phyloP scores from a whole-genome alignment of 2,113 vertebrate genomes.

The Empidonax alnorum region DNA sequence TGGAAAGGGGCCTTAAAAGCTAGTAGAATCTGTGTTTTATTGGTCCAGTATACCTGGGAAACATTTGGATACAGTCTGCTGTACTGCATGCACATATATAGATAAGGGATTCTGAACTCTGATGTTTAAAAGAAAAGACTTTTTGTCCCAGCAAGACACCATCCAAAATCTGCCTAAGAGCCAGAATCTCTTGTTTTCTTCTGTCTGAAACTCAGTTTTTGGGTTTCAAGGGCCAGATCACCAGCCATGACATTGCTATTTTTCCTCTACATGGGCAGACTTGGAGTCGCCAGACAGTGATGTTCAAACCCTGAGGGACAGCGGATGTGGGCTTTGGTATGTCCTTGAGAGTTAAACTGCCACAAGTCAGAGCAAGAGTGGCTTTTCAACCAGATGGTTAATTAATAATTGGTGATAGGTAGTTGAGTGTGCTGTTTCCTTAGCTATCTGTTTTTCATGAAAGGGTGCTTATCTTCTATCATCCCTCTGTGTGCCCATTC shows the following conservation, averaged over 20 bases:
- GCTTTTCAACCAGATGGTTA: not conserved
- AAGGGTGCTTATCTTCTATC: not conserved
- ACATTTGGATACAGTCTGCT: not conserved
- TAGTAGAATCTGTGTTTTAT: not conserved
- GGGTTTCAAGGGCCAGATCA: not conserved
- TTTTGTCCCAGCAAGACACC: not conserved
- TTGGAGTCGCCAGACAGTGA: rapidly evolving
- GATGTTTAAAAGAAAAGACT: not conserved
- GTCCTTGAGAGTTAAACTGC: not conserved
- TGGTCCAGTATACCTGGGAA: not conserved
- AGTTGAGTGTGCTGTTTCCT: not conserved
- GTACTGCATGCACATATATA: not conserved
- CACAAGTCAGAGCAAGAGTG: not conserved
- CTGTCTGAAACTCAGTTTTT: not conserved
- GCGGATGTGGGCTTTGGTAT: not conserved
- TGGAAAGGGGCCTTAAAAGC: not conserved
- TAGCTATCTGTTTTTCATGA: not conserved
- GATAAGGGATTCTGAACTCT: not conserved
- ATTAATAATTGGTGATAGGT: not conserved
- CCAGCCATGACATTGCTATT: not conserved
- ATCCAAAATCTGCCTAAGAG: not conserved
- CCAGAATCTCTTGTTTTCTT: not conserved
- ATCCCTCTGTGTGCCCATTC: not conserved
- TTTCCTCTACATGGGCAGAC: not conserved
- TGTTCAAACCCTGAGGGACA: not conserved